phyloP scores from a whole-genome alignment of 2,888 invertebrate species.

The Drosophila macrospina region DNA sequence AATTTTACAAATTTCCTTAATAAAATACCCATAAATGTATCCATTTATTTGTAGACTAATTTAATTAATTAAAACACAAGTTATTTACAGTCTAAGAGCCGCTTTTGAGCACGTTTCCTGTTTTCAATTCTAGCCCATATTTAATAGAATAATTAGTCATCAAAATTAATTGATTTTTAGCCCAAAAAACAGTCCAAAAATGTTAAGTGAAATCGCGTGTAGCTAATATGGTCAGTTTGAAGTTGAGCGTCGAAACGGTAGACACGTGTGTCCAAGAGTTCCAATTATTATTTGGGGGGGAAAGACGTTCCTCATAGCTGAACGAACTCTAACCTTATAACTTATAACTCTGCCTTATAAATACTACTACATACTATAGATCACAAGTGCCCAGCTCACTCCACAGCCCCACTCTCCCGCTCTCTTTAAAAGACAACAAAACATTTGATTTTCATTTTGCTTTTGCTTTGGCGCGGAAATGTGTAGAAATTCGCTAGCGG shows the following conservation, averaged over 20 bases:
- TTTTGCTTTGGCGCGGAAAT: slow-evolving; percentile 58
- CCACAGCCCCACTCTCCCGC: background rate
- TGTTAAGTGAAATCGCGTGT: slow-evolving; percentile 46
- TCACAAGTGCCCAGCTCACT: slow-evolving; percentile 48
- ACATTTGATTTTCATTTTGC: slow-evolving; percentile 54
- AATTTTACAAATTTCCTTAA: slow-evolving; percentile 4
- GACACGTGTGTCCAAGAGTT: slow-evolving; percentile 49
- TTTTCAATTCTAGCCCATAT: slow-evolving; percentile 11
- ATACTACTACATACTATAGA: slow-evolving; percentile 39
- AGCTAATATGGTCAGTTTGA: slow-evolving; percentile 43
- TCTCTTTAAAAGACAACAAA: slow-evolving; percentile 21
- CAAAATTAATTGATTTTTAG: slow-evolving; percentile 34
- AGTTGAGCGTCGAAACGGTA: slow-evolving; percentile 58
- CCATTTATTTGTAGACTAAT: background rate
- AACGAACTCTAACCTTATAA: slow-evolving; percentile 76
- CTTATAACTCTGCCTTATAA: slow-evolving; percentile 30
- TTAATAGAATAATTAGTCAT: slow-evolving; percentile 21
- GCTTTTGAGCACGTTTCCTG: slow-evolving; percentile 31
- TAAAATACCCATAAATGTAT: background rate
- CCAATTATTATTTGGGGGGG: slow-evolving; percentile 27
- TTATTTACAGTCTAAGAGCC: slow-evolving; percentile 1
- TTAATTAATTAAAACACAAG: background rate
- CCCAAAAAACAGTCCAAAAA: slow-evolving; percentile 16
- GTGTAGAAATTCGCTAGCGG: slow-evolving; percentile 51
- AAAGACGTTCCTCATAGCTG: background rate